Percentiles rank a stretch among this genome's conserved stretches.
phyloP scores from a whole-genome alignment of 2,888 invertebrate genomes.

The Abrostola triplasia region DNA sequence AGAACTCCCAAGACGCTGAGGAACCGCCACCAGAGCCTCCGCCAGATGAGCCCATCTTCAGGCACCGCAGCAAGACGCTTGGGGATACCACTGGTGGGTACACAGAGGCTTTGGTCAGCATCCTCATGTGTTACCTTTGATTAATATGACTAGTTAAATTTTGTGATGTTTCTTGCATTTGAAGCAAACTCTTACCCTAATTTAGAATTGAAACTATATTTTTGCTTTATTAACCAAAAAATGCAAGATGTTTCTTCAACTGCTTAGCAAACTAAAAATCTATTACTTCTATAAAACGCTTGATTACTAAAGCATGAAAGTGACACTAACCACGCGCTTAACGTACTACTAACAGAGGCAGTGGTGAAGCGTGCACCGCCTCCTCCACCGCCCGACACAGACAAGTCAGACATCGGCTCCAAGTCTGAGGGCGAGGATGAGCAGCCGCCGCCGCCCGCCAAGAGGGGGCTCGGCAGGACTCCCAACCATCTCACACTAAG shows the following conservation, averaged over 20 bases:
- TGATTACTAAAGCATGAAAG: constrained; percentile 10
- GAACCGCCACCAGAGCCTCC: constrained; percentile 74
- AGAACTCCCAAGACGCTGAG: constrained; percentile 91
- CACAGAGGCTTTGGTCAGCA: too few species aligned
- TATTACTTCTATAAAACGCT: neutral
- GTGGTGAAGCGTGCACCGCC: constrained; percentile 70
- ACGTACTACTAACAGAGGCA: constrained; percentile 61
- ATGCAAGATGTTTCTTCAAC: neutral
- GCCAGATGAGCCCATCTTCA: constrained; percentile 87
- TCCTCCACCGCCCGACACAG: constrained; percentile 82
- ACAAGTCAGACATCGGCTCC: constrained; percentile 90
- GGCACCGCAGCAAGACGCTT: constrained; percentile 96
- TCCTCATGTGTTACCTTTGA: too few species aligned
- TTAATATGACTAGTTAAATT: too few species aligned
- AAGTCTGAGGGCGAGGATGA: constrained; percentile 96
- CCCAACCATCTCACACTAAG: constrained; percentile 97
- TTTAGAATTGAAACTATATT: too few species aligned
- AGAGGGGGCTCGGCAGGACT: constrained; percentile 94
- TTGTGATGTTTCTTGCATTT: too few species aligned
- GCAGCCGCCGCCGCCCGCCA: constrained; percentile 90
- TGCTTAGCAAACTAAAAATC: neutral
- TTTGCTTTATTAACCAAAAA: too few species aligned
- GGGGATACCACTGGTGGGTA: constrained; percentile 94
- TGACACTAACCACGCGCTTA: constrained; percentile 10
- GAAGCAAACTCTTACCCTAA: too few species aligned